Evolutionary conservation across 2,888 invertebrate species (phyloP).

Genomic region (Mesorhabditis sp.): DNA sequence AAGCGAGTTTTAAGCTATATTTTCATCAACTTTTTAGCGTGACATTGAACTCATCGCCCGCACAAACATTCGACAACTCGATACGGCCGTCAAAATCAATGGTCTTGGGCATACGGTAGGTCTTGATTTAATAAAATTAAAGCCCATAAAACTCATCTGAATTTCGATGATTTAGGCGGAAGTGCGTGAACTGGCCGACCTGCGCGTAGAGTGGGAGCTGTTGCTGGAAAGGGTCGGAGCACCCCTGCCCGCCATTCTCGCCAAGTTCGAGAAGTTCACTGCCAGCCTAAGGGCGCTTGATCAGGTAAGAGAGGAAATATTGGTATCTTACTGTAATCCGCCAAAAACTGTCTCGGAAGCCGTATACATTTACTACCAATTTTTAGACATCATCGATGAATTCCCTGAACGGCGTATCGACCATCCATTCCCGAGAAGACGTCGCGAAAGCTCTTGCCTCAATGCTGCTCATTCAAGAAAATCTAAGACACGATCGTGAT

Average conservation of each 20-base stretch:
- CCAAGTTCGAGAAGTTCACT: constrained; percentile 15
- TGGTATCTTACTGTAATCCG: too few relatives aligned
- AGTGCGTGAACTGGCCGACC: constrained; percentile 19
- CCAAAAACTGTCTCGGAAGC: not conserved
- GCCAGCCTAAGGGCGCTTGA: not conserved
- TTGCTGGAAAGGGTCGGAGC: constrained; percentile 24
- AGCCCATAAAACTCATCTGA: not conserved
- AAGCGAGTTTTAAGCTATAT: not conserved
- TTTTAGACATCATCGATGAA: constrained; percentile 23
- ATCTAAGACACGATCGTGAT: constrained; percentile 29
- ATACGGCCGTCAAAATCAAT: constrained; percentile 21
- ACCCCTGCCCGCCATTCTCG: constrained; percentile 25
- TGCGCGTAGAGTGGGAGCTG: constrained; percentile 29
- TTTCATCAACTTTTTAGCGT: constrained; percentile 14
- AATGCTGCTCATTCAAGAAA: constrained; percentile 23
- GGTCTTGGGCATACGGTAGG: not conserved
- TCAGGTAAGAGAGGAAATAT: not conserved
- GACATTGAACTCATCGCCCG: constrained; percentile 28
- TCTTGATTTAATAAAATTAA: not conserved
- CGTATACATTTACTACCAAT: not conserved
- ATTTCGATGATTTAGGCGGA: constrained; percentile 7
- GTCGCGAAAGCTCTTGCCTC: constrained; percentile 25
- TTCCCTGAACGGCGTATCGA: constrained; percentile 24
- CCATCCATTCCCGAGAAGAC: constrained; percentile 31
- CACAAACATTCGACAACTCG: constrained; percentile 34